Evolutionary conservation across 2,888 invertebrate species (phyloP), one percentile per base, ranked within the genome.

Genomic region (Tetragonisca angustula): DNA sequence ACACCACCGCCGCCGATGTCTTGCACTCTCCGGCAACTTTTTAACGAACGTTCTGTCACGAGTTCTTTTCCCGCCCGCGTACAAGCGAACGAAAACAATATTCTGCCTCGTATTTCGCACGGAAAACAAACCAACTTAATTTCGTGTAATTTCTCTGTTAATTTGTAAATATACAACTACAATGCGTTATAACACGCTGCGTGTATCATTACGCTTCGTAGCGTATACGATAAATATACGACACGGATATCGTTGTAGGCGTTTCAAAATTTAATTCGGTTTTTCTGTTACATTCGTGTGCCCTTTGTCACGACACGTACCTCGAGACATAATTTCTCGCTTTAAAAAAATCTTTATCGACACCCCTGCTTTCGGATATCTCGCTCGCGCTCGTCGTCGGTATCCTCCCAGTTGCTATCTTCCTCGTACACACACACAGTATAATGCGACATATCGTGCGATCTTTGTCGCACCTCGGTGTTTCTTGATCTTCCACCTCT

Each of bases 281-380:
- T 4, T 27, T 21, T n/a, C n/a, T 6, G 19, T 27, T 50, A 64
- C 61, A 32, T 72, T 62, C 9, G 36, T 36, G 50, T 36, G 50
- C 27, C n/a, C 32, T 54, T 70, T 24, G 70, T 19, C 27, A n/a
- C 49, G 43, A 15, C 72, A 43, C 50, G 52, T 1, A 9, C 2
- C 11, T 68, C 36, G 50, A 50, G 59, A 62, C 75, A 68, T 69
- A 73, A 69, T 76, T 65, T 74, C 70, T 67, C 76, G 56, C 69
- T 82, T 83, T 62, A 81, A 88, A 89, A 81, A 89, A 89, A 89
- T 87, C 89, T 87, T 87, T 89, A 84, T 85, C 89, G 89, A 85
- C 89, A 89, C 89, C 89, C 82, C 74, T 89, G 89, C 84, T 81
- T 82, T 87, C 43, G 61, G 36, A 65, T 69, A 61, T 83, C 81